A percentile compares a stretch with the other conserved stretches of the same genome.
Conservation (phyloP, 2,888 invertebrate genomes). For the Chirona hameri region DNA sequence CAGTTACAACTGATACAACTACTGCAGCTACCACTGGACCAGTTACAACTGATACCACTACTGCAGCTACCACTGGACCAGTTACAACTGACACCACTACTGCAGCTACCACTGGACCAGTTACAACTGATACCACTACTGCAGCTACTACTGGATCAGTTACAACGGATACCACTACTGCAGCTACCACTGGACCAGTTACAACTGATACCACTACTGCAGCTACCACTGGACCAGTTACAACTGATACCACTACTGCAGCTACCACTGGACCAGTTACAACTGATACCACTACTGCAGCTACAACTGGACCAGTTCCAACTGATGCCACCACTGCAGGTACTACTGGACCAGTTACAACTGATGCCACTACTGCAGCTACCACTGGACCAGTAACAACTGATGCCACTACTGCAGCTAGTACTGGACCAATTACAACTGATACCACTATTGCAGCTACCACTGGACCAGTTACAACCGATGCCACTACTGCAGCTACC, state of each 20-base stretch:
- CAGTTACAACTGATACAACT: not conserved
- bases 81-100: not conserved
- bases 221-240: not conserved
- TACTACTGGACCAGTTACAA: too few relatives aligned
- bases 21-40: not conserved
- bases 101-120: not conserved
- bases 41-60: not conserved
- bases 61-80: not conserved
- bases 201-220: not conserved
- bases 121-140: not conserved
- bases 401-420: not conserved
- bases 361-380: not conserved
- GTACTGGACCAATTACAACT: not conserved
- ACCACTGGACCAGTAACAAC: not conserved
- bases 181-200: not conserved
- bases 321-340: not conserved
- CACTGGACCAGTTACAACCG: too few relatives aligned
- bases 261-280: too few relatives aligned
- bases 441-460: not conserved
- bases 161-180: not conserved
- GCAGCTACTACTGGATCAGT: not conserved
- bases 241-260: not conserved
- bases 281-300: too few relatives aligned
- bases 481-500: not conserved
- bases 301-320: too few relatives aligned